Base-by-base conservation (phyloP, 2,888 invertebrate genomes). In the Caenorhabditis sp. region DNA sequence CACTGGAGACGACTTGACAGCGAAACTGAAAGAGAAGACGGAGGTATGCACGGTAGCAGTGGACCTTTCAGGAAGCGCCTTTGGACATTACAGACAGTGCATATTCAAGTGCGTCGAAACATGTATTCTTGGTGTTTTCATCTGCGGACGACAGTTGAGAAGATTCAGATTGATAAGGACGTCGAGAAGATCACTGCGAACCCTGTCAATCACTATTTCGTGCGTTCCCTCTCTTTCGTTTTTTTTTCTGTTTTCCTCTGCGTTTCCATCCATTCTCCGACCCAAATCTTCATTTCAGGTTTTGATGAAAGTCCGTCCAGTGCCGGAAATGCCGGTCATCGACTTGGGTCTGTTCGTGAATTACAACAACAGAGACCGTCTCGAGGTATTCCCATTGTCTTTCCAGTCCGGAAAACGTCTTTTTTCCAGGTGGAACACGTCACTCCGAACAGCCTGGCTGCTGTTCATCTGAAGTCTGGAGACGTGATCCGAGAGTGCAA, bases 401-500 rank as follows among this genome's bases (percentile, higher is more conserved):
- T 26, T 35, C 1, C n/a, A n/a, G 2, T 26, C 15, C 22, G 1
- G 26, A 24, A 26, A 9, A 32, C 9, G 9, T 32, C 32, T 32
- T 4, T 13, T 2, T 40, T 37, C 4, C 65, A 82, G 72, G 81
- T 87, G 15, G 81, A 81, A 11, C 64, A 79, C 18, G 82, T 82
- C 5, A 80, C 84, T 35, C 84, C 84, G 22, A 67, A 78, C 51
- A 80, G 84, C n/a, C 24, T 87, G 26, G 65, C 85, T 2, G 80
- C 87, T 0, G 76, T 86, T 37, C 87, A 87, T 76, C 69, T 87
- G 18, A 72, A 80, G 15, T 64, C 85, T 2, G 86, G 85, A 11
- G 87, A 87, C 51, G 77, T 87, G 37, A 85, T 87, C 22, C 67
- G 86, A 13, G 86, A 86, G 40, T 80, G 82, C 37, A 87, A 87